phyloP scores from a whole-genome alignment of 2,888 invertebrate genomes.

The Drosophila falleni region DNA sequence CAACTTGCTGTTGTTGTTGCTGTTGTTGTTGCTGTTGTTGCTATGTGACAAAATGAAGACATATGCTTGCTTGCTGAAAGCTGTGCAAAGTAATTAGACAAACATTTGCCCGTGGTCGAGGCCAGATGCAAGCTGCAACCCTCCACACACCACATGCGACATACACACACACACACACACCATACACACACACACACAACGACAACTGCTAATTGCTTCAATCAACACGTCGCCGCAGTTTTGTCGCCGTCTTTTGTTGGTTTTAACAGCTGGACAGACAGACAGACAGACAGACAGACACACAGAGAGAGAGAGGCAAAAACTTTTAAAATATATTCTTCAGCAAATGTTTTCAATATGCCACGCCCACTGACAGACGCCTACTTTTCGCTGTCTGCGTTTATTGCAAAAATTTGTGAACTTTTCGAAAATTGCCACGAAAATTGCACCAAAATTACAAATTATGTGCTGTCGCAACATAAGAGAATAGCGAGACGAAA shows the following conservation, averaged over 20 bases:
- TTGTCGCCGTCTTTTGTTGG: constrained; percentile 54
- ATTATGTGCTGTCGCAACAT: constrained; percentile 39
- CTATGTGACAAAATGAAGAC: constrained; percentile 78
- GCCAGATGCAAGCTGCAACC: constrained; percentile 52
- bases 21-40: constrained; percentile 28
- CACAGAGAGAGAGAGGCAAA: constrained; percentile 18
- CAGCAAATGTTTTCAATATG: constrained; percentile 63
- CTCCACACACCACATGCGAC: constrained; percentile 27
- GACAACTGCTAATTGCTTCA: constrained; percentile 82
- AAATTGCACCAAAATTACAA: constrained; percentile 68
- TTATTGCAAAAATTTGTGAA: constrained; percentile 51
- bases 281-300: constrained; percentile 3
- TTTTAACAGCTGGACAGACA: constrained; percentile 42
- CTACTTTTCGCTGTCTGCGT: constrained; percentile 24
- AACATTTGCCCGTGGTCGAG: constrained; percentile 73
- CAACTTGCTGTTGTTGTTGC: constrained; percentile 27
- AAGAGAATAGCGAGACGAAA: not conserved
- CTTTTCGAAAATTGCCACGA: constrained; percentile 53
- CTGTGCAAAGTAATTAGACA: constrained; percentile 83
- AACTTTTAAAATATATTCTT: constrained; percentile 30
- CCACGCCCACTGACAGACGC: constrained; percentile 29
- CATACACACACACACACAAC: constrained; percentile 24
- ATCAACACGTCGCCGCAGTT: constrained; percentile 78
- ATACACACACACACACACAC: constrained; percentile 15
- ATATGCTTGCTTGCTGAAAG: constrained; percentile 82